A percentile compares a stretch with the other conserved stretches of the same genome.
These are phyloP conservation scores for Vulpes vulpes DNA, from an alignment of 2,113 vertebrate genomes.

Conservation along the genomic window DNA sequence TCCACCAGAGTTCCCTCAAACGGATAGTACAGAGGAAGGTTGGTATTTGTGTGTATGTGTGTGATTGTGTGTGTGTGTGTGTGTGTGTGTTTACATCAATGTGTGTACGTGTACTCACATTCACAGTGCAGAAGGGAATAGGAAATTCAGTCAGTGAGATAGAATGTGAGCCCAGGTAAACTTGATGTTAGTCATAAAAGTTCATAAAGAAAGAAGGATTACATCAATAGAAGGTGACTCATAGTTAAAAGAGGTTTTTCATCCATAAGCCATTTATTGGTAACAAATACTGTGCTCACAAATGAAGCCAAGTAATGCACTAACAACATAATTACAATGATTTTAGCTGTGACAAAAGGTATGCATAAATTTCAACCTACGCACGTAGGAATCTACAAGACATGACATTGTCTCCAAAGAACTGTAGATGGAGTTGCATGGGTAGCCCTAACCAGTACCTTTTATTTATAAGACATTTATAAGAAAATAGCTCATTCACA, in stretches of 20 bases:
- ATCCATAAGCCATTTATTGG: slow-evolving; percentile 71
- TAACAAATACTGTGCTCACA: slow-evolving; percentile 77
- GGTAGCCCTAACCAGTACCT: slow-evolving; percentile 17
- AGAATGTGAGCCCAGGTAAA: slow-evolving; percentile 59
- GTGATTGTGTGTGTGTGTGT: neutral
- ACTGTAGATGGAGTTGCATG: slow-evolving; percentile 49
- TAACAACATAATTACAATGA: slow-evolving; percentile 80
- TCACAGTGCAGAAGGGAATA: neutral
- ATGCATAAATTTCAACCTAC: slow-evolving; percentile 66
- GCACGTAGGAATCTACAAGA: slow-evolving; percentile 59
- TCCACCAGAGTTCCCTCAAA: neutral
- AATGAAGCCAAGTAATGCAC: slow-evolving; percentile 78
- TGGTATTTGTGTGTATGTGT: neutral
- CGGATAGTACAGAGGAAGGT: neutral
- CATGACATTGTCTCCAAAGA: slow-evolving; percentile 66
- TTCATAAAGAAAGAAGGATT: slow-evolving; percentile 83
- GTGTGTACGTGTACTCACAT: neutral
- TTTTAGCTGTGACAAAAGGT: slow-evolving; percentile 73
- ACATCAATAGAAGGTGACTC: slow-evolving; percentile 83
- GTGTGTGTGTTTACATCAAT: neutral
- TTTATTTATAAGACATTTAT: slow-evolving; percentile 50
- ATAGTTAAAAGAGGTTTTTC: slow-evolving; percentile 83
- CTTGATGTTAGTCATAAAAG: slow-evolving; percentile 83
- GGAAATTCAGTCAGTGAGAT: neutral
- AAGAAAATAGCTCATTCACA: slow-evolving; percentile 50